Base-by-base conservation (phyloP, 2,888 invertebrate genomes). In the Apamea epomidion region DNA sequence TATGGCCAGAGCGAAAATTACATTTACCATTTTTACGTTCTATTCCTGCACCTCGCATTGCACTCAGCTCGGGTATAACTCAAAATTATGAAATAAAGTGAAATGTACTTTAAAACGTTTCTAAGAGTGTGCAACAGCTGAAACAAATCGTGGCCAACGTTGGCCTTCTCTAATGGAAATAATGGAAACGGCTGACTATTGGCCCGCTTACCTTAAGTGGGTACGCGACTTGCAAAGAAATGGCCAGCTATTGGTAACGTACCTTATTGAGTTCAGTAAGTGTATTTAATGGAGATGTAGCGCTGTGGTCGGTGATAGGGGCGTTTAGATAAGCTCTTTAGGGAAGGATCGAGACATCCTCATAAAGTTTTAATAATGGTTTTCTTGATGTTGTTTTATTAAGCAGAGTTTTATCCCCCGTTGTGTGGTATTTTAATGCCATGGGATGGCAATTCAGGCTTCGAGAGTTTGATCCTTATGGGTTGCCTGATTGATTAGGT, bases 81-180 rank as follows among this genome's bases (percentile, higher is more conserved):
- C 91, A 93, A 92, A 93, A 93, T 93, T 94, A 93, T 94, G 91
- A 93, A 93, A 94, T 94, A 93, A 92, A 94, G 94, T 93, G 91
- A 92, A 95, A 93, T 93, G 92, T 91, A 92, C 92, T 94, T 91
- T 93, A 93, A 93, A 95, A 92, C 91, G 92, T 90, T 93, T 90
- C 88, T 88, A 84, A 89, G 90, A 92, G 91, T 89, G 89, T 89
- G 93, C 92, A 93, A 91, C 93, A 94, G 93, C 94, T 94, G 95
- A 94, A 94, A 95, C 94, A 95, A 95, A 95, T 95, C 93, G 94
- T 89, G 87, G 88, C 86, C 90, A 88, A 84, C 86, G 91, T 89
- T 91, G 89, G 90, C 90, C 90, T 74, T 75, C 88, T 85, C 90
- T 94, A 94, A 94, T 94, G 94, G 94, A 90, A 90, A 88, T 93